Conservation (phyloP, 2,113 vertebrate genomes). For the Oncorhynchus kisutch region DNA sequence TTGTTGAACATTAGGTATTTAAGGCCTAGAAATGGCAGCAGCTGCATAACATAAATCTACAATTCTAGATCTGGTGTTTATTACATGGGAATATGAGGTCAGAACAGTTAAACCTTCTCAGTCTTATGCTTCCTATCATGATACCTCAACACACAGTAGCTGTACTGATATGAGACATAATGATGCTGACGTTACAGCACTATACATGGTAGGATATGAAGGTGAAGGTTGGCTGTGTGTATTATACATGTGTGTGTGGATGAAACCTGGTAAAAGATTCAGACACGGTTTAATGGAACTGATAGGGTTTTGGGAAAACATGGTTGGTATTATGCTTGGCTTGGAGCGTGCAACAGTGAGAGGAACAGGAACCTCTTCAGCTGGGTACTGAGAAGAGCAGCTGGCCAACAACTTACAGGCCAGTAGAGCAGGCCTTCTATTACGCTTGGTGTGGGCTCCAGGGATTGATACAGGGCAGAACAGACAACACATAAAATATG, state of each 20-base stretch:
- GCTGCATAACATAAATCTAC: constrained; percentile 62
- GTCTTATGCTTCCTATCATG: too few species aligned
- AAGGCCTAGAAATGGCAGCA: constrained; percentile 48
- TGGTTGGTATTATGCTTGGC: constrained; percentile 80
- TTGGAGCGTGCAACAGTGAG: constrained; percentile 67
- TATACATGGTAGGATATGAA: too few species aligned
- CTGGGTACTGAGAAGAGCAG: constrained; percentile 75
- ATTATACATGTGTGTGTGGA: constrained; percentile 29
- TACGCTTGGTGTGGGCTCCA: constrained; percentile 70
- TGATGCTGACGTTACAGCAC: too few species aligned
- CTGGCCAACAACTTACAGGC: constrained; percentile 86
- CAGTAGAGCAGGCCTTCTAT: constrained; percentile 67
- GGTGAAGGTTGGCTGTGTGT: background rate
- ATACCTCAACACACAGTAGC: too few species aligned
- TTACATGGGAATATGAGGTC: constrained; percentile 9
- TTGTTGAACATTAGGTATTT: constrained; percentile 48
- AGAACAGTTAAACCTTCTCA: background rate
- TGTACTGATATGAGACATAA: too few species aligned
- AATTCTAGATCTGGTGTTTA: constrained; percentile 31
- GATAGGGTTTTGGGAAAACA: too few species aligned
- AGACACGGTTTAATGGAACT: too few species aligned
- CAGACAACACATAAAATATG: constrained; percentile 83
- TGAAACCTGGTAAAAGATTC: constrained; percentile 69
- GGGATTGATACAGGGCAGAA: constrained; percentile 57
- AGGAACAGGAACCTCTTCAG: constrained; percentile 84